These are phyloP conservation scores for Ceratosolen fusciceps DNA, from an alignment of 1,140 invertebrate genomes.

Conservation along the genomic window DNA sequence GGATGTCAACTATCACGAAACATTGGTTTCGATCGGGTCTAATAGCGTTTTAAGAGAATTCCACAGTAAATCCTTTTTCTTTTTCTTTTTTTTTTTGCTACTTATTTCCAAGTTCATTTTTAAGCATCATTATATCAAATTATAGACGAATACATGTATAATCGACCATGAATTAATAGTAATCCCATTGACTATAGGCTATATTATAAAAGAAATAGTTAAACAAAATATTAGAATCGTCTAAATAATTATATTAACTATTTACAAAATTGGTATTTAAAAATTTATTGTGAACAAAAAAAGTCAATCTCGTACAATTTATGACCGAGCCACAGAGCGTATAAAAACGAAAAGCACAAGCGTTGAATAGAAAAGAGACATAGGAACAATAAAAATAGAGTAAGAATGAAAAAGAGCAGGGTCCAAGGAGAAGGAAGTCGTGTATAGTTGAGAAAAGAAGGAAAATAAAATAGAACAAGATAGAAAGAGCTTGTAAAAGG, in stretches of 20 bases:
- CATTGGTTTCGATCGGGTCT: conserved; percentile 58
- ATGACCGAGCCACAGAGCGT: no score
- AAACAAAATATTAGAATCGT: no score
- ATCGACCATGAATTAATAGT: no score
- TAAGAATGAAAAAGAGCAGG: background rate
- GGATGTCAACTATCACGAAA: conserved; percentile 67
- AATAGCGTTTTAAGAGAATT: background rate
- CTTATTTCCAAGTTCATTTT: background rate
- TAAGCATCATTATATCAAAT: no score
- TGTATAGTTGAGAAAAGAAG: conserved; percentile 51
- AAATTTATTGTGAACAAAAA: no score
- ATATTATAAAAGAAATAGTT: no score
- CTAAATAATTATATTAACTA: no score
- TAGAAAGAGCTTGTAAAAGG: conserved; percentile 1
- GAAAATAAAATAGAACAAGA: conserved; percentile 28
- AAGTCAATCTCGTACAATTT: no score
- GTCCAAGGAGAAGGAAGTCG: conserved; percentile 23
- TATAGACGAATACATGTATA: no score
- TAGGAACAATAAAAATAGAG: conserved; percentile 16
- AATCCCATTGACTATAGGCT: no score
- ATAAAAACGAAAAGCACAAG: no score
- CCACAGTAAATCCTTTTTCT: background rate
- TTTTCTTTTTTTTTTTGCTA: background rate
- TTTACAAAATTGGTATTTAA: no score
- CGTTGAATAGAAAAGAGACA: background rate